Base-by-base conservation (phyloP, 2,888 invertebrate genomes). In the Rosalia funebris region DNA sequence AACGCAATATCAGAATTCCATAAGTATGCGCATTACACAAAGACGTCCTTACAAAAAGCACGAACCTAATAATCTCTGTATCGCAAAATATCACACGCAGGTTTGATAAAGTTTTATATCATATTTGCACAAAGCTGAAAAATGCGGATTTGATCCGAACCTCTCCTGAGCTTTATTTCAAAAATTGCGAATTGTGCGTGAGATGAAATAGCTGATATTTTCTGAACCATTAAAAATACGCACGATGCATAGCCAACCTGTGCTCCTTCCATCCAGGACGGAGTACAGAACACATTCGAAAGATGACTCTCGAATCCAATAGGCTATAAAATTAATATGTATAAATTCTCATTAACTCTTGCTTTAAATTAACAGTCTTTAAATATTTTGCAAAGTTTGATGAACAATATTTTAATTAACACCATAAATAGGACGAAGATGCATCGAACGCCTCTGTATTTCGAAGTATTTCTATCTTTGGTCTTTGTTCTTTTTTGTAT, bases 141-240 rank as follows among this genome's bases (percentile, higher is more conserved):
- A 48, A 48, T 48, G 34, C 19, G 37, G 14, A 36, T 48, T 48
- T 37, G 48, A 48, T 48, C 48, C 34, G 32, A 16, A 34, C 10
- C 34, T 48, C 37, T 20, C 31, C 20, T 15, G 50, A 50, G 39
- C 39, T 41, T 50, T 50, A 50, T 50, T 50, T 50, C 19, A 50
- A 50, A 37, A 50, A 50, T 50, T 57, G 52, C 42, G 52, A 19
- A 41, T 45, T 53, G 45, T 45, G 45, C 59, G 17, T 46, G 16
- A 59, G 52, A 50, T 59, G 53, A 53, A 59, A 59, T 59, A 52
- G 17, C 59, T 44, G 37, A 17, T 59, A 41, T 54, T 54, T 46
- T 39, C 19, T 39, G 59, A 54, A 59, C 53, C 59, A 45, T 45
- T 41, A 53, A 54, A n/a, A 46, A 58, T 32, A 32, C 34, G 31